Evolutionary conservation across 2,888 invertebrate genomes (phyloP).

Genomic region (Cloeon dipterum): DNA sequence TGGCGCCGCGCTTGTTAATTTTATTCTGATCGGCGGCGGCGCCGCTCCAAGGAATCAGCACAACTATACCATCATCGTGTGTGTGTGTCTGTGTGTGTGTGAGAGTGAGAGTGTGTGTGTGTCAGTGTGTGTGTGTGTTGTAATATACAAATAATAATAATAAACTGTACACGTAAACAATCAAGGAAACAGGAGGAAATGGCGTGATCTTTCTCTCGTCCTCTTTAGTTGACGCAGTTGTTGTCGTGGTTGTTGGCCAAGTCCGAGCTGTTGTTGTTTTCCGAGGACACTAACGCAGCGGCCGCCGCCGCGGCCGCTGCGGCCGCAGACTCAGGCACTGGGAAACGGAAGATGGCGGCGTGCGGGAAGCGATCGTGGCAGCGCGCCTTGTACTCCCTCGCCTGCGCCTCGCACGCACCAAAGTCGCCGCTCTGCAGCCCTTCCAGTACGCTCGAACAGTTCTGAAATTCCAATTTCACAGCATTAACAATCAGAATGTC

Average conservation of each 20-base stretch:
- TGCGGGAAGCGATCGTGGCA: slow-evolving; percentile 57
- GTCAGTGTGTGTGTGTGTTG: no score
- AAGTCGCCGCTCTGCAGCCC: slow-evolving; percentile 59
- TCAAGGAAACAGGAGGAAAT: no score
- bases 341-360: slow-evolving; percentile 44
- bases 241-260: slow-evolving; percentile 1
- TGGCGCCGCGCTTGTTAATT: no score
- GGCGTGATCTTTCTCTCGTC: no score
- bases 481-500: no score
- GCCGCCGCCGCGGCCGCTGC: neutral
- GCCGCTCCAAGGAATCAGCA: no score
- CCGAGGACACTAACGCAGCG: neutral
- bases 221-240: slow-evolving; percentile 3
- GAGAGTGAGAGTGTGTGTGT: no score
- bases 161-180: no score
- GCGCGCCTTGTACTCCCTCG: slow-evolving; percentile 41
- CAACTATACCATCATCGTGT: no score
- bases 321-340: slow-evolving; percentile 6
- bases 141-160: no score
- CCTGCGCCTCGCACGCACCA: slow-evolving; percentile 40
- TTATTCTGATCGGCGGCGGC: no score
- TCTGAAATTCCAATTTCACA: slow-evolving; percentile 34
- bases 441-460: slow-evolving; percentile 56
- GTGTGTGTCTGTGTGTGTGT: no score
- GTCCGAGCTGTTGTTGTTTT: neutral